These are phyloP conservation scores for Lophochroa leadbeateri DNA, from an alignment of 2,113 vertebrate genomes.

Conservation along the genomic window DNA sequence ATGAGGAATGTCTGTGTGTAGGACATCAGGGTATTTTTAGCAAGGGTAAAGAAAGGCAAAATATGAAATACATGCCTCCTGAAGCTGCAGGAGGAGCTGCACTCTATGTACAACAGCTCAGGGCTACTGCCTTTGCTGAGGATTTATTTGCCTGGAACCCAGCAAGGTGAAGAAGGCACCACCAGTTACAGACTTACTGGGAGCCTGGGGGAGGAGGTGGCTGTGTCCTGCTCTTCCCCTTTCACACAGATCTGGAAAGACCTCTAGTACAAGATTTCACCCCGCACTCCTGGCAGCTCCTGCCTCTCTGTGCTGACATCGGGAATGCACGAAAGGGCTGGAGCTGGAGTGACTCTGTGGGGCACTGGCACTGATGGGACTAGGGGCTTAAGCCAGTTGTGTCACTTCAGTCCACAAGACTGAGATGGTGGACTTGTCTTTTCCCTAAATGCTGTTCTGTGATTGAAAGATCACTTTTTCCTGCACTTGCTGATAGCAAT, in stretches of 20 bases:
- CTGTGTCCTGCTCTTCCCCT: not conserved
- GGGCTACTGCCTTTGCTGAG: not conserved
- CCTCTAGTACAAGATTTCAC: not conserved
- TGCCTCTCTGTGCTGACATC: not conserved
- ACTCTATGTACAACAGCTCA: not conserved
- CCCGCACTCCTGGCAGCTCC: rapidly evolving
- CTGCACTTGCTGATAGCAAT: not conserved
- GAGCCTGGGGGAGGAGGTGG: rapidly evolving
- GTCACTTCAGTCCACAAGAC: not conserved
- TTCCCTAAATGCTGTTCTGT: not conserved
- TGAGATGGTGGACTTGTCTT: not conserved
- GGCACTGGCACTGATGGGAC: not conserved
- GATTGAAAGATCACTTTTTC: not conserved
- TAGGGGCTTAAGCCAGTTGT: not conserved
- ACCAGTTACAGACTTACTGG: not conserved
- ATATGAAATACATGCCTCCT: not conserved
- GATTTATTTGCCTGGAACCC: not conserved
- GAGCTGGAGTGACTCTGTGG: not conserved
- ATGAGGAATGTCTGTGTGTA: not conserved
- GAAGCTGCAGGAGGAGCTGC: not conserved
- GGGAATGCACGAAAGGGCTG: rapidly evolving
- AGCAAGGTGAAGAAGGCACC: not conserved
- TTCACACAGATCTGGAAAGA: not conserved
- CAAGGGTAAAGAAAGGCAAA: not conserved
- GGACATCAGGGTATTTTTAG: slow-evolving; percentile 32